These are phyloP conservation scores for Drosophila truncata DNA, from an alignment of 1,140 invertebrate species.

Conservation along the genomic window DNA sequence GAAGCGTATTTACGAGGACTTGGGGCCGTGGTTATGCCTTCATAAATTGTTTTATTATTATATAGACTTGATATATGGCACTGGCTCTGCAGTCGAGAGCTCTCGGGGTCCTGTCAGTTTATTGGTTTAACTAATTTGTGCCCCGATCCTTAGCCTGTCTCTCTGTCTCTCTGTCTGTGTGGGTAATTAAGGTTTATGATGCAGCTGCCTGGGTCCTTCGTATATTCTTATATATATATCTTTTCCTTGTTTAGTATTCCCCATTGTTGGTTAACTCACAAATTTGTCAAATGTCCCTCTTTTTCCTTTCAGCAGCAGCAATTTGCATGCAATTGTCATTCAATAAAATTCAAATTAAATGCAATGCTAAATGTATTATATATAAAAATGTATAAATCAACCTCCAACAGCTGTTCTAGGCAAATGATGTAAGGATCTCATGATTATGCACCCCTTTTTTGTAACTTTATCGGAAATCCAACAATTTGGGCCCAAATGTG, in stretches of 20 bases:
- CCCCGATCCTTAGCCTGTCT: constrained; percentile 9
- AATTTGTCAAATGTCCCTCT: constrained; percentile 73
- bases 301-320: not conserved
- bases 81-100: not conserved
- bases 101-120: constrained; percentile 67
- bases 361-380: constrained; percentile 47
- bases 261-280: constrained; percentile 16
- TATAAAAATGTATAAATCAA: constrained; percentile 36
- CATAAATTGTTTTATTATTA: constrained; percentile 84
- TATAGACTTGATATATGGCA: constrained; percentile 81
- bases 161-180: constrained; percentile 17
- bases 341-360: constrained; percentile 84
- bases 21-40: constrained; percentile 73
- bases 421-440: constrained; percentile 58
- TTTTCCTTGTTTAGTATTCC: not conserved
- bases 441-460: constrained; percentile 29
- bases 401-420: constrained; percentile 48
- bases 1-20: constrained; percentile 34
- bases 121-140: constrained; percentile 83
- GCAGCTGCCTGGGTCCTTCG: constrained; percentile 61
- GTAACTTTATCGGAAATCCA: constrained; percentile 44
- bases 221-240: not conserved
- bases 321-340: constrained; percentile 83
- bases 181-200: constrained; percentile 76
- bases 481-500: constrained; percentile 52